Evolutionary conservation across 2,113 vertebrate species (phyloP).

Genomic region (Romanogobio albipinnatus): DNA sequence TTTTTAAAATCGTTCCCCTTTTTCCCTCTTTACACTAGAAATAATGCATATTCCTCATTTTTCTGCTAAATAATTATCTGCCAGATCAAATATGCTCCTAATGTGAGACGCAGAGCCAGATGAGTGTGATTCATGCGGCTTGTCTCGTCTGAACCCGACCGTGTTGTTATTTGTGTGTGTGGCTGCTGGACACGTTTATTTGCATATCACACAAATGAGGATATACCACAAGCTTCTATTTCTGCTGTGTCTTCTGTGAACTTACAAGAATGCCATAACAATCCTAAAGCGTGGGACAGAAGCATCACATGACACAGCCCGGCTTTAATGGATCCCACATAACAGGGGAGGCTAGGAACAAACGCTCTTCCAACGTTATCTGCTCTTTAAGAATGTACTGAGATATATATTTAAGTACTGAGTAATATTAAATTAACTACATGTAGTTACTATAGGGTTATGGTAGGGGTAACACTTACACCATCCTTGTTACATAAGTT

Average conservation of each 20-base stretch:
- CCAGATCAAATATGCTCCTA: slow-evolving; percentile 64
- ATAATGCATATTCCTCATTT: slow-evolving; percentile 73
- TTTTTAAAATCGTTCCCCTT: slow-evolving; percentile 57
- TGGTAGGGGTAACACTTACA: too few species aligned
- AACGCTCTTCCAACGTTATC: too few species aligned
- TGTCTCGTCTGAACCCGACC: not conserved
- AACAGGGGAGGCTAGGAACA: too few species aligned
- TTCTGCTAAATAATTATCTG: slow-evolving; percentile 74
- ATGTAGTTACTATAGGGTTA: too few species aligned
- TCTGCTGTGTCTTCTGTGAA: not conserved
- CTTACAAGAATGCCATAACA: not conserved
- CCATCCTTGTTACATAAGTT: too few species aligned
- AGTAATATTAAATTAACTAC: too few species aligned
- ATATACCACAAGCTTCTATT: not conserved
- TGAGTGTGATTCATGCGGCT: not conserved
- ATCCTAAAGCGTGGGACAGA: not conserved
- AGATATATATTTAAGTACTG: too few species aligned
- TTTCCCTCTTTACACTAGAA: slow-evolving; percentile 60
- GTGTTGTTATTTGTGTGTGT: not conserved
- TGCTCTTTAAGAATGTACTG: too few species aligned
- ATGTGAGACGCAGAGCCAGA: slow-evolving; percentile 40
- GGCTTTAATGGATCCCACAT: not conserved
- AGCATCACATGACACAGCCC: not conserved
- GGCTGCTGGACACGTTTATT: not conserved
- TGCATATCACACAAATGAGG: not conserved